These are phyloP conservation scores for Mormyrus lacerda DNA, from an alignment of 2,113 vertebrate genomes.

Conservation along the genomic window DNA sequence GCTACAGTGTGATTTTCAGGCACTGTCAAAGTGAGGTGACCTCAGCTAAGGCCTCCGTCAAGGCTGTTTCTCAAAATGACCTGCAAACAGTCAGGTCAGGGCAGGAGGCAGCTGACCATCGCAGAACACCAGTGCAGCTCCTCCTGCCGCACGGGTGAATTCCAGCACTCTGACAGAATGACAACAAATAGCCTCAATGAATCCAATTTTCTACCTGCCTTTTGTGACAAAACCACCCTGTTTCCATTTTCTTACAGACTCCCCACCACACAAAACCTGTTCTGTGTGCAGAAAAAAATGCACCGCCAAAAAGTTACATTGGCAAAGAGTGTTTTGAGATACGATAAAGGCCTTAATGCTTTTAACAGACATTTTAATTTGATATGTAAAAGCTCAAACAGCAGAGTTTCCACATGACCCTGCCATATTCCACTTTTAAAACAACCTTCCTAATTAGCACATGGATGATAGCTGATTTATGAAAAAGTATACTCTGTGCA, in stretches of 20 bases:
- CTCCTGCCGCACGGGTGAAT: not conserved
- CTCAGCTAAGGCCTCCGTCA: constrained; percentile 18
- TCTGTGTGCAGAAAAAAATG: not conserved
- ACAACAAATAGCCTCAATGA: not conserved
- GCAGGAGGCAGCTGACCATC: not conserved
- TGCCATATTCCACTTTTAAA: not conserved
- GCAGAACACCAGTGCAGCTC: not conserved
- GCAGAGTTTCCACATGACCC: not conserved
- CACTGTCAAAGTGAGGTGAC: constrained; percentile 25
- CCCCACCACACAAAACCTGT: not conserved
- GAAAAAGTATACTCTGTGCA: not conserved
- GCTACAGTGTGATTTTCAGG: constrained; percentile 26
- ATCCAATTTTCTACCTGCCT: not conserved
- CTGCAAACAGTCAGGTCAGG: constrained; percentile 15
- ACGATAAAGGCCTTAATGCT: not conserved
- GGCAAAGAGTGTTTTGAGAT: not conserved
- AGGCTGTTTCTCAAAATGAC: not conserved
- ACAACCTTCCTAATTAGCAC: not conserved
- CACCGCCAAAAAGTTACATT: not conserved
- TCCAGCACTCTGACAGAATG: not conserved
- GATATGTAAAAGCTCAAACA: not conserved
- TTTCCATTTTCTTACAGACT: not conserved
- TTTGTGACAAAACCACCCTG: not conserved
- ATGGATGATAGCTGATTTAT: not conserved
- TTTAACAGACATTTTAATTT: not conserved